Percentiles rank a stretch among this genome's conserved stretches.
These are phyloP conservation scores for Lepidurus apus DNA, from an alignment of 1,140 invertebrate genomes.

Conservation along the genomic window DNA sequence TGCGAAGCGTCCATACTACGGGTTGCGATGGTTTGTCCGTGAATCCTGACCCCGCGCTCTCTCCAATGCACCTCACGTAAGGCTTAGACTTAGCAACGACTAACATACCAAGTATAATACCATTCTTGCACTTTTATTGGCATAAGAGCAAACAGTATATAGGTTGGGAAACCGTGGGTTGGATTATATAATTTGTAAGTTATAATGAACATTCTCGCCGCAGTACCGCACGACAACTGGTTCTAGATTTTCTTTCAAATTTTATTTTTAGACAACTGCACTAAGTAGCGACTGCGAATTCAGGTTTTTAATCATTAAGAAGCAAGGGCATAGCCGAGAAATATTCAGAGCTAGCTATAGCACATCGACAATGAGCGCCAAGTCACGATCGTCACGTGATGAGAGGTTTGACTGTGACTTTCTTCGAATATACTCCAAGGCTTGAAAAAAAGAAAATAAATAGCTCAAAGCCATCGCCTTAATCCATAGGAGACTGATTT, in stretches of 20 bases:
- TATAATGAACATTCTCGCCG: no score
- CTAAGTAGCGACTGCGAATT: no score
- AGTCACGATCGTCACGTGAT: slow-evolving; percentile 21
- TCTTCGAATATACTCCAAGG: no score
- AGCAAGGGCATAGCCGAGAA: background rate
- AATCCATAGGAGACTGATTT: no score
- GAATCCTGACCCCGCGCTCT: background rate
- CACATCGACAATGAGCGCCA: background rate
- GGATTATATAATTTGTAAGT: no score
- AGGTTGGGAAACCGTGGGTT: no score
- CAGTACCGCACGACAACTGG: no score
- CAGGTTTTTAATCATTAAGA: background rate
- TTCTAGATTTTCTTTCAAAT: no score
- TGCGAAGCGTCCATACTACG: slow-evolving; percentile 70
- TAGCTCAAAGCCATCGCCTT: no score
- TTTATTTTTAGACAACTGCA: no score
- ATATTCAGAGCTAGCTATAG: background rate
- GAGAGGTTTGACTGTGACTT: background rate
- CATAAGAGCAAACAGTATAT: background rate
- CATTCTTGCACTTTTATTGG: background rate
- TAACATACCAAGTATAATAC: background rate
- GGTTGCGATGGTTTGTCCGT: slow-evolving; percentile 62
- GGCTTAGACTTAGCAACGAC: background rate
- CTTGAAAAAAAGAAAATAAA: no score
- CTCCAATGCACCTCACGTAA: background rate